A percentile compares a stretch with the other conserved stretches of the same genome.
These are phyloP conservation scores for Acronicta leporina DNA, from an alignment of 2,888 invertebrate genomes.

Conservation along the genomic window DNA sequence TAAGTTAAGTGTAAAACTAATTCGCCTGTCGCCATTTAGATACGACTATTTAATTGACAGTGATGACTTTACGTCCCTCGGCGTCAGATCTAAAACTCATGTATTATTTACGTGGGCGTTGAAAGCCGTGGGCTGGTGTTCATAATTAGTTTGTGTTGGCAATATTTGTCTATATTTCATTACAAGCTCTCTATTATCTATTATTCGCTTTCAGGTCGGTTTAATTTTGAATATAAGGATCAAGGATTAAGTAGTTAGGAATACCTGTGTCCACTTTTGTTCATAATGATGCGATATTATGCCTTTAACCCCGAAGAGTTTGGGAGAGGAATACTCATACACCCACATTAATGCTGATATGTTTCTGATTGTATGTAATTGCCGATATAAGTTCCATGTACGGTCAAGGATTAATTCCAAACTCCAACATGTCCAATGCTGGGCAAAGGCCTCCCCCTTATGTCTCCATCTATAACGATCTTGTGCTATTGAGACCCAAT, in stretches of 20 bases:
- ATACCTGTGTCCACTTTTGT: no score
- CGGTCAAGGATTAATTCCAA: no score
- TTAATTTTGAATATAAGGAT: neutral
- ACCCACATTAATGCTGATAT: no score
- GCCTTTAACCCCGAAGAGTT: no score
- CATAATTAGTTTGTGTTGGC: slow-evolving; percentile 52
- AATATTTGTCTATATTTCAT: slow-evolving; percentile 30
- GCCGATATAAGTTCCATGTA: no score
- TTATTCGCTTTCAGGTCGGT: neutral
- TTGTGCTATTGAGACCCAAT: no score
- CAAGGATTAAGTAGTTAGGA: neutral
- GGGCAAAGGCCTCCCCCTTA: no score
- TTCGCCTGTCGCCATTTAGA: slow-evolving; percentile 66
- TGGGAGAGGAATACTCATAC: no score
- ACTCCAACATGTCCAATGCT: no score
- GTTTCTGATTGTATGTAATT: no score
- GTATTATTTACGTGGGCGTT: slow-evolving; percentile 64
- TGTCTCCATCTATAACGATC: no score
- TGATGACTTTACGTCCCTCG: slow-evolving; percentile 65
- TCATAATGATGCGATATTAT: no score
- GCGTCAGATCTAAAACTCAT: slow-evolving; percentile 63
- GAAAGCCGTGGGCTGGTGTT: slow-evolving; percentile 55
- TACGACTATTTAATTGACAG: slow-evolving; percentile 70
- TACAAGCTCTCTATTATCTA: neutral
- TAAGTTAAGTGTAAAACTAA: slow-evolving; percentile 58